Evolutionary conservation across 2,113 vertebrate species (phyloP).

Genomic region (Semicossyphus pulcher): DNA sequence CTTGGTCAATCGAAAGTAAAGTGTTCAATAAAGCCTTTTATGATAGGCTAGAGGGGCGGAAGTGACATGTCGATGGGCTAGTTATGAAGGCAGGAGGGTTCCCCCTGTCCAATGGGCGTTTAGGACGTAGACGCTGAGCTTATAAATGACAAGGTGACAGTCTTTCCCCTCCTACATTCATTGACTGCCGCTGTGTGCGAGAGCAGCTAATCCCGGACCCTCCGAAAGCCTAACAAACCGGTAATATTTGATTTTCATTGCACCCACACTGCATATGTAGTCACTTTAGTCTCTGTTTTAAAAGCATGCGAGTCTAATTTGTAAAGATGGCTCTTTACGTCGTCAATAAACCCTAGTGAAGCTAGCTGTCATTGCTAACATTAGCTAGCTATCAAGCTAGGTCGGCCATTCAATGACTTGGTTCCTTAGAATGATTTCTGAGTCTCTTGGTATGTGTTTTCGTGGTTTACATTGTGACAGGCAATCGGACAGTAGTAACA

Average conservation of each 20-base stretch:
- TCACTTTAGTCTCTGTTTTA: not conserved
- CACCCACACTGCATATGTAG: accelerated
- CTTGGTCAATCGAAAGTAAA: constrained; percentile 30
- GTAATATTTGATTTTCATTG: constrained; percentile 50
- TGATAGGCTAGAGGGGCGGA: constrained; percentile 1
- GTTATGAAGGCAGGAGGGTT: constrained; percentile 12
- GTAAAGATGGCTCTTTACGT: not conserved
- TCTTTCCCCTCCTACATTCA: constrained; percentile 36
- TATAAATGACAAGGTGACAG: constrained; percentile 86
- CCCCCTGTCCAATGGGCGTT: constrained; percentile 69
- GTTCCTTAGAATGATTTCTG: not conserved
- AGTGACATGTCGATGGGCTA: constrained; percentile 3
- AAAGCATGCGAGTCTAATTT: not conserved
- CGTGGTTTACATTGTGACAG: too few relatives aligned
- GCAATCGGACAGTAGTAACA: accelerated
- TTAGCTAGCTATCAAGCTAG: constrained; percentile 13
- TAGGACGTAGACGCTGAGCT: constrained; percentile 75
- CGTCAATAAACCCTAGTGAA: not conserved
- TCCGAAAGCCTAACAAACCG: constrained; percentile 62
- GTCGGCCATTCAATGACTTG: constrained; percentile 65
- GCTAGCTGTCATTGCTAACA: constrained; percentile 51
- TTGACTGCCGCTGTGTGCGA: constrained; percentile 61
- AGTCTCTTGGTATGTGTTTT: too few relatives aligned
- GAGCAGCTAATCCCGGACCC: constrained; percentile 48
- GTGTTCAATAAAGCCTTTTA: not conserved